These are phyloP conservation scores for Gasteruption jaculator DNA, from an alignment of 2,888 invertebrate species.

Conservation along the genomic window DNA sequence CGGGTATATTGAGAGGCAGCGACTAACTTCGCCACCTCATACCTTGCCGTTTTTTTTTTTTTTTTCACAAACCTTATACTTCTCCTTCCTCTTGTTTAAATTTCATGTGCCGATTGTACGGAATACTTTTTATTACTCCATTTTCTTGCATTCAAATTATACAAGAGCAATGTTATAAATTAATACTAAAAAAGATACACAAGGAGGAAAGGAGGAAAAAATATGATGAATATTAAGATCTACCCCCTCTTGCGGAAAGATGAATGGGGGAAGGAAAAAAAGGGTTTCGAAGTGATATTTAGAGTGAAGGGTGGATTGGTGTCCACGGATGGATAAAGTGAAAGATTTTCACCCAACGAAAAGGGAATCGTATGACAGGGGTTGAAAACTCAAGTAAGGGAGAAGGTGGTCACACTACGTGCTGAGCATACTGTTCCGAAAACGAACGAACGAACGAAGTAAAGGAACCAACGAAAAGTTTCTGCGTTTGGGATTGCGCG, in stretches of 20 bases:
- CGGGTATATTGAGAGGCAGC: conserved; percentile 42
- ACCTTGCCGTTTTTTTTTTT: conserved; percentile 17
- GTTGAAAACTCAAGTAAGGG: conserved; percentile 33
- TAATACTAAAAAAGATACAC: not conserved
- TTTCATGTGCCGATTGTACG: conserved; percentile 51
- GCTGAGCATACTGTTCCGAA: conserved; percentile 36
- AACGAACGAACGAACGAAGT: conserved; percentile 21
- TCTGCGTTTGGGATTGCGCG: conserved; percentile 21
- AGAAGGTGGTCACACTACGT: conserved; percentile 41
- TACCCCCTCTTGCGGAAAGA: conserved; percentile 5
- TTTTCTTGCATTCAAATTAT: no score
- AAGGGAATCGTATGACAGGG: conserved; percentile 36
- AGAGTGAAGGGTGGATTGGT: conserved; percentile 43
- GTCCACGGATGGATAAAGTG: conserved; percentile 48
- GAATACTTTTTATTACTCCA: conserved; percentile 41
- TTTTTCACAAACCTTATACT: no score
- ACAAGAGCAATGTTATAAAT: no score
- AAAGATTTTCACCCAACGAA: conserved; percentile 40
- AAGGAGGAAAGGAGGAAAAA: not conserved
- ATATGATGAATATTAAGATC: no score
- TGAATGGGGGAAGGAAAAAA: conserved; percentile 28
- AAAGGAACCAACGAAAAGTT: conserved; percentile 19
- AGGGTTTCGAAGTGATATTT: conserved; percentile 42
- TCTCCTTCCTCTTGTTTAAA: conserved; percentile 47
- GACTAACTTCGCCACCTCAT: conserved; percentile 22